Evolutionary conservation across 2,113 vertebrate genomes (phyloP).

Genomic region (Sylvia atricapilla): DNA sequence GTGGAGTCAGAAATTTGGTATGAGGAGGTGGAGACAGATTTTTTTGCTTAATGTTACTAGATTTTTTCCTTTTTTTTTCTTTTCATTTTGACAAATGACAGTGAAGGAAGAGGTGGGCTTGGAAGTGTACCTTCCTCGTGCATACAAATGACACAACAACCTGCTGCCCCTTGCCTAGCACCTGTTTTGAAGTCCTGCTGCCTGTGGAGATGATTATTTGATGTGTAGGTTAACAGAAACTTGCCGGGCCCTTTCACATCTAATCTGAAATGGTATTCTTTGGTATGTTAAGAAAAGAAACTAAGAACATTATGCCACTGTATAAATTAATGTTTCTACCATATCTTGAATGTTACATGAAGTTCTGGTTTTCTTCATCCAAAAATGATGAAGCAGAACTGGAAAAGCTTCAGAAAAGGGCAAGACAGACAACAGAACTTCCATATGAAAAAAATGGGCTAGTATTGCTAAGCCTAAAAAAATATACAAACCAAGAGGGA

Average conservation of each 20-base stretch:
- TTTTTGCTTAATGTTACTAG: not conserved
- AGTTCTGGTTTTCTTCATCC: not conserved
- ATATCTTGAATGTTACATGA: not conserved
- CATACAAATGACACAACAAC: not conserved
- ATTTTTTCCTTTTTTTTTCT: not conserved
- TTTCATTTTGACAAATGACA: not conserved
- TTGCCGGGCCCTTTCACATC: not conserved
- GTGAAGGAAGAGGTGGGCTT: not conserved
- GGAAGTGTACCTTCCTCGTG: not conserved
- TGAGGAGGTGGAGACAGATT: not conserved
- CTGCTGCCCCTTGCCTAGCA: not conserved
- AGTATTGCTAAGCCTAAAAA: not conserved
- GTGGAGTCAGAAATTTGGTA: not conserved
- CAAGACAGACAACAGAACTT: not conserved
- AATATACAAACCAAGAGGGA: not conserved
- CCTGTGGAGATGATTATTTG: not conserved
- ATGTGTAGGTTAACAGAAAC: not conserved
- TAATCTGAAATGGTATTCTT: not conserved
- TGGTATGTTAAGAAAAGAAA: not conserved
- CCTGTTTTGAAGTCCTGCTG: not conserved
- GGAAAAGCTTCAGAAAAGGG: constrained; percentile 3
- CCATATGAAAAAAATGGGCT: not conserved
- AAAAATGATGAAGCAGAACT: not conserved
- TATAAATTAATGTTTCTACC: not conserved
- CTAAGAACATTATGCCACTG: not conserved